phyloP scores from a whole-genome alignment of 2,797 vertebrate species.

The Sphaeramia orbicularis region DNA sequence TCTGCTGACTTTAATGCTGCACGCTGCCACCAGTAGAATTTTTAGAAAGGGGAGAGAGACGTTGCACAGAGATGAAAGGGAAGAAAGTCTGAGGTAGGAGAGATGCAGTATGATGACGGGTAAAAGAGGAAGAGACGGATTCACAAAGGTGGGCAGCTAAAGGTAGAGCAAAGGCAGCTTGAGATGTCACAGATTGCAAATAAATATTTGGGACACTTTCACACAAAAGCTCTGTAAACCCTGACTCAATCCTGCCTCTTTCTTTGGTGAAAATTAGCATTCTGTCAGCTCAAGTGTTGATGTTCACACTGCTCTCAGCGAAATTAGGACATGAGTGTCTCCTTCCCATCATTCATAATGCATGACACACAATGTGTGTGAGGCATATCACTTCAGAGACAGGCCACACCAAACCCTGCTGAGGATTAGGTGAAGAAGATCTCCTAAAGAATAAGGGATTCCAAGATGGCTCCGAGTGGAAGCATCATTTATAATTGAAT shows the following conservation, averaged over 20 bases:
- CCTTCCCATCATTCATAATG: constrained; percentile 78
- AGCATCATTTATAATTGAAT: constrained; percentile 87
- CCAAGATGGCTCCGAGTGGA: constrained; percentile 81
- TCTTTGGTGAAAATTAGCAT: constrained; percentile 52
- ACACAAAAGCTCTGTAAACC: constrained; percentile 33
- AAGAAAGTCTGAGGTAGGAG: constrained; percentile 30
- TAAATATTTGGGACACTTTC: constrained; percentile 27
- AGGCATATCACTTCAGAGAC: constrained; percentile 67
- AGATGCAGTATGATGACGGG: constrained; percentile 17
- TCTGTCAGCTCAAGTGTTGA: constrained; percentile 58
- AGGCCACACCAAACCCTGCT: constrained; percentile 69
- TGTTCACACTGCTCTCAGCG: constrained; percentile 55
- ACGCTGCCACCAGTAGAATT: constrained; percentile 59
- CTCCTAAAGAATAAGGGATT: constrained; percentile 80
- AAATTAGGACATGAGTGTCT: constrained; percentile 77
- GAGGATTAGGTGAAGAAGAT: constrained; percentile 81
- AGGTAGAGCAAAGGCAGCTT: constrained; percentile 42
- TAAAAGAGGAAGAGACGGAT: constrained; percentile 26
- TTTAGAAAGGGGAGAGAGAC: constrained; percentile 34
- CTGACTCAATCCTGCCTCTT: constrained; percentile 30
- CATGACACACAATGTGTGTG: constrained; percentile 67
- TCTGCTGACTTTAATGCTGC: constrained; percentile 70
- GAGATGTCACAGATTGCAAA: constrained; percentile 17
- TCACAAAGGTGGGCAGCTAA: constrained; percentile 30
- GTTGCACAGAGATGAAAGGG: constrained; percentile 60